phyloP scores from a whole-genome alignment of 2,888 invertebrate species.

The Polydrusus tereticollis region DNA sequence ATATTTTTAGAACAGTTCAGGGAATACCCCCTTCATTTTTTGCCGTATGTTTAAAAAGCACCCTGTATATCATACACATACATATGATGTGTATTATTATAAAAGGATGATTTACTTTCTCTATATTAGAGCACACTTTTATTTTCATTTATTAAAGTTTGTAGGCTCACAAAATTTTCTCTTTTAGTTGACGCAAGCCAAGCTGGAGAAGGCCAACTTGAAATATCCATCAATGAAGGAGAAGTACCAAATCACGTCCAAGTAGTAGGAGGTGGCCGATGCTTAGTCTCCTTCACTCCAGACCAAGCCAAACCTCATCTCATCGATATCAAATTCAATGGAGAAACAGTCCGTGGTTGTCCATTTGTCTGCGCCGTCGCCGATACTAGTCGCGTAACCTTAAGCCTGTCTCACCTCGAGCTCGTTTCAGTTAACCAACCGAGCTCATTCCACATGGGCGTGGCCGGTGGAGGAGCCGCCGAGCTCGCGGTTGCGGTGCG shows the following conservation, averaged over 20 bases:
- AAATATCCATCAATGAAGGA: conserved; percentile 99
- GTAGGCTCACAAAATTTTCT: too few relatives aligned
- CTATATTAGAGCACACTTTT: too few relatives aligned
- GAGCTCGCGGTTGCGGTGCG: conserved; percentile 91
- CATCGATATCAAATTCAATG: conserved; percentile 96
- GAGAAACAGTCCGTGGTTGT: conserved; percentile 91
- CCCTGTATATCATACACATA: too few relatives aligned
- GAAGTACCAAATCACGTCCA: conserved; percentile 98
- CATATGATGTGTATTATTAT: too few relatives aligned
- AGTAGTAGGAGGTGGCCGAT: conserved; percentile 95
- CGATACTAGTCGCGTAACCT: conserved; percentile 81
- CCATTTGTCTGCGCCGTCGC: conserved; percentile 90
- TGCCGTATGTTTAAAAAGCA: too few relatives aligned
- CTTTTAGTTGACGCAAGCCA: conserved; percentile 95
- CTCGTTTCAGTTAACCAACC: conserved; percentile 87
- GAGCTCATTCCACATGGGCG: conserved; percentile 84
- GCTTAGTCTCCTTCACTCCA: conserved; percentile 94
- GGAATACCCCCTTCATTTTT: too few relatives aligned
- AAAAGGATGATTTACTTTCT: too few relatives aligned
- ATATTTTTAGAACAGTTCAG: too few relatives aligned
- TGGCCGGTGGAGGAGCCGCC: conserved; percentile 80
- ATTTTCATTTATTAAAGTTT: too few relatives aligned
- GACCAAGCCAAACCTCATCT: conserved; percentile 91
- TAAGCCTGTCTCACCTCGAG: conserved; percentile 83
- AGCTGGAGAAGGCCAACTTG: conserved; percentile 98